Evolutionary conservation across 2,888 invertebrate species (phyloP).

Genomic region (Encarsia formosa): DNA sequence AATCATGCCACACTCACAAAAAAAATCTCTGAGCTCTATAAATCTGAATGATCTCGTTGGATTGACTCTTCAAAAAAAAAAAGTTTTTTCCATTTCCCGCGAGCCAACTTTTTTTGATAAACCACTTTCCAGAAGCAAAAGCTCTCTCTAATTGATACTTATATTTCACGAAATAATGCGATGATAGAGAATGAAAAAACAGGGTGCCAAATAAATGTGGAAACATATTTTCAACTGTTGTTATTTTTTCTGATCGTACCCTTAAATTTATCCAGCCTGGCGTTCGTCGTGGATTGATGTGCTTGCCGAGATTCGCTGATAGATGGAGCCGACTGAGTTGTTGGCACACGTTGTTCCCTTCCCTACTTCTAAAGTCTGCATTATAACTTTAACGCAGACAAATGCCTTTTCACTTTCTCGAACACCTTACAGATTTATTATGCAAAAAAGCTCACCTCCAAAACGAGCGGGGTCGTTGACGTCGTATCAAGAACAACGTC

Average conservation of each 20-base stretch:
- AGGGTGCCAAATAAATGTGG: conserved; percentile 11
- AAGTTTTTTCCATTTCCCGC: too few species aligned
- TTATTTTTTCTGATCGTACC: too few species aligned
- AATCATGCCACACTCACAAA: too few species aligned
- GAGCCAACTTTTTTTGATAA: too few species aligned
- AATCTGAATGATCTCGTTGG: too few species aligned
- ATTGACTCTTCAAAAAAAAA: too few species aligned
- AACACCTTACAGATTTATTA: conserved; percentile 48
- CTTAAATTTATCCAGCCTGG: conserved; percentile 41
- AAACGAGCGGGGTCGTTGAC: too few species aligned
- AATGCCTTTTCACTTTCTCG: conserved; percentile 43
- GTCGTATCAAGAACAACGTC: too few species aligned
- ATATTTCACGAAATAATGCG: too few species aligned
- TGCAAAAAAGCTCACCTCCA: conserved; percentile 33
- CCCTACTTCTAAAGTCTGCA: conserved; percentile 28
- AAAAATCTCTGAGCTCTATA: too few species aligned
- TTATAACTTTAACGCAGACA: conserved; percentile 40
- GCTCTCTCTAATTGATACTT: not conserved
- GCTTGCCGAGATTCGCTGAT: conserved; percentile 44
- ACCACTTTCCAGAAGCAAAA: too few species aligned
- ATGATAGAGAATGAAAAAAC: too few species aligned
- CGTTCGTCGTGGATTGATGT: conserved; percentile 45
- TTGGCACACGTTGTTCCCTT: conserved; percentile 43
- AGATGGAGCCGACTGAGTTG: conserved; percentile 43
- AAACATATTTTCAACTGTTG: conserved; percentile 17